Percentiles rank a stretch among this genome's conserved stretches.
These are phyloP conservation scores for Leptodactylus fallax DNA, from an alignment of 2,797 vertebrate genomes.

Conservation along the genomic window DNA sequence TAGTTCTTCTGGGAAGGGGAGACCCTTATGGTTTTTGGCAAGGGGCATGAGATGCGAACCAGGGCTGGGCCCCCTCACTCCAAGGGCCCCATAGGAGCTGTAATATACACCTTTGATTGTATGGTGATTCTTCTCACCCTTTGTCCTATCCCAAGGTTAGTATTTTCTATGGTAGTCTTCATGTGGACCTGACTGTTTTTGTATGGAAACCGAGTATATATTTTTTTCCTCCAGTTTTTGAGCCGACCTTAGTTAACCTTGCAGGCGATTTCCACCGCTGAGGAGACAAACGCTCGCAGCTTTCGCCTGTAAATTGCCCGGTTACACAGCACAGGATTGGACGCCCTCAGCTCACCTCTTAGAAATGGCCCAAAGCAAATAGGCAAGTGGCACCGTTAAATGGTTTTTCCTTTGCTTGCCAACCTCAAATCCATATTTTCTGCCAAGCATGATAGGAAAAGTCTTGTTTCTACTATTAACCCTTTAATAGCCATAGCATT, in stretches of 20 bases:
- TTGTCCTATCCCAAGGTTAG: neutral
- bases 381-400: neutral
- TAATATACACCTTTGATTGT: too few relatives aligned
- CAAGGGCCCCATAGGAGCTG: too few relatives aligned
- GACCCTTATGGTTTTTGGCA: too few relatives aligned
- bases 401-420: neutral
- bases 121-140: neutral
- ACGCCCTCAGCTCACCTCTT: neutral
- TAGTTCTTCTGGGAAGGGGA: too few relatives aligned
- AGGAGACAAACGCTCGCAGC: neutral
- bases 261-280: neutral
- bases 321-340: neutral
- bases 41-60: too few relatives aligned
- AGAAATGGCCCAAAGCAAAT: slow-evolving; percentile 1
- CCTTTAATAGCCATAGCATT: neutral
- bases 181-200: neutral
- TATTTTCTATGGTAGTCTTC: neutral
- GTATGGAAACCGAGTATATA: neutral
- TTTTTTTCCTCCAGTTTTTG: neutral
- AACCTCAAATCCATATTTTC: neutral
- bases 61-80: too few relatives aligned
- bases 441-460: neutral
- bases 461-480: neutral
- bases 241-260: slow-evolving; percentile 4
- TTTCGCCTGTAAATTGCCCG: slow-evolving; percentile 5